Percentiles rank a stretch among this genome's conserved stretches.
phyloP scores from a whole-genome alignment of 2,113 vertebrate species.

The Centrocercus urophasianus region DNA sequence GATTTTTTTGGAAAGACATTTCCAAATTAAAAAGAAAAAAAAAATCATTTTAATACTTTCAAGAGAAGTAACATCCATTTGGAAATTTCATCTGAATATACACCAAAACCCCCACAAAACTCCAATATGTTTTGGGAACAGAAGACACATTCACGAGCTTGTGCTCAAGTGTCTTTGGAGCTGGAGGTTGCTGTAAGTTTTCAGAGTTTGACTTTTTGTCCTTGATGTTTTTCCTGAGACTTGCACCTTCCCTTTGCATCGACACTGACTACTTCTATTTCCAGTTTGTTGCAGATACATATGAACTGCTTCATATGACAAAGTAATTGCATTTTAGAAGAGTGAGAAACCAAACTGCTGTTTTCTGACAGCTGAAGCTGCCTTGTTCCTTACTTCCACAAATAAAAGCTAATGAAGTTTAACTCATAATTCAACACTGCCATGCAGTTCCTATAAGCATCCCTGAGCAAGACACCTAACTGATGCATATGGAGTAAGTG shows the following conservation, averaged over 20 bases:
- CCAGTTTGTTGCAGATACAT: neutral
- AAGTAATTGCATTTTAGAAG: neutral
- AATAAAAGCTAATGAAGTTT: neutral
- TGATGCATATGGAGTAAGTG: accelerated
- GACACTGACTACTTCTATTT: neutral
- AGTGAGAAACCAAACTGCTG: neutral
- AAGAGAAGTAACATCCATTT: neutral
- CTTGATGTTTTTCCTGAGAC: neutral
- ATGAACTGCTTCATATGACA: neutral
- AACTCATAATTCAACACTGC: neutral
- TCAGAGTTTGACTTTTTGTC: neutral
- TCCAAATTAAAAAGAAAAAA: neutral
- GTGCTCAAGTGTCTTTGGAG: neutral
- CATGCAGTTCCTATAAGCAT: neutral
- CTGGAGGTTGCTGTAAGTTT: neutral
- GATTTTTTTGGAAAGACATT: neutral
- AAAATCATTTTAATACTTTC: neutral
- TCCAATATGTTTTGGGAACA: neutral
- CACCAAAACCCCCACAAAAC: neutral
- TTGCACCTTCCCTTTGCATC: neutral
- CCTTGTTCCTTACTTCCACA: neutral
- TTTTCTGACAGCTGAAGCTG: neutral
- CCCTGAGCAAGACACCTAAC: neutral
- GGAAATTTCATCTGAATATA: neutral
- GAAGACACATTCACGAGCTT: neutral